phyloP scores from a whole-genome alignment of 1,140 invertebrate species.

The Sesamia nonagrioides region DNA sequence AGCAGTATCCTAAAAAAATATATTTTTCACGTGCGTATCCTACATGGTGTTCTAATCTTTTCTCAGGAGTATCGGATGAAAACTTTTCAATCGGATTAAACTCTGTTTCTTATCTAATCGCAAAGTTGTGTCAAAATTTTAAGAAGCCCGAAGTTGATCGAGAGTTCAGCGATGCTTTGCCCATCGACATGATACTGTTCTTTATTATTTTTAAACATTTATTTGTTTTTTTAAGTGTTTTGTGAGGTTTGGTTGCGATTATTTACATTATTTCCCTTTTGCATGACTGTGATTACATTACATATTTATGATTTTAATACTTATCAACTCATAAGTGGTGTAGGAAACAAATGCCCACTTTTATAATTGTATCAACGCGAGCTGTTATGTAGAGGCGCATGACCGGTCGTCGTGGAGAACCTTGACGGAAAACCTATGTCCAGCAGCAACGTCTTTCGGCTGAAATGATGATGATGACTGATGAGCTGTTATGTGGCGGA shows the following conservation, averaged over 20 bases:
- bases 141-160: conserved; percentile 54
- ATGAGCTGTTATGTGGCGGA: no score
- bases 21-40: background rate
- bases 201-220: conserved; percentile 20
- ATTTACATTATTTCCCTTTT: background rate
- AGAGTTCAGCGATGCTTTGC: conserved; percentile 28
- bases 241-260: background rate
- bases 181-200: conserved; percentile 18
- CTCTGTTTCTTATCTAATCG: conserved; percentile 61
- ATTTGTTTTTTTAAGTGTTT: background rate
- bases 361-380: no score
- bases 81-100: conserved; percentile 64
- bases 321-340: no score
- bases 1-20: background rate
- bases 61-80: conserved; percentile 54
- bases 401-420: no score
- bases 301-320: no score
- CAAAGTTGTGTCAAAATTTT: conserved; percentile 61
- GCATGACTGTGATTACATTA: background rate
- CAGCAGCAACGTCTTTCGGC: no score
- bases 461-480: no score
- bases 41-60: conserved; percentile 54
- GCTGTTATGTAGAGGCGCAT: no score
- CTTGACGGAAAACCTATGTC: no score
- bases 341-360: no score